Conservation (phyloP, 1,140 invertebrate genomes). For the Nautilus pompilius region DNA sequence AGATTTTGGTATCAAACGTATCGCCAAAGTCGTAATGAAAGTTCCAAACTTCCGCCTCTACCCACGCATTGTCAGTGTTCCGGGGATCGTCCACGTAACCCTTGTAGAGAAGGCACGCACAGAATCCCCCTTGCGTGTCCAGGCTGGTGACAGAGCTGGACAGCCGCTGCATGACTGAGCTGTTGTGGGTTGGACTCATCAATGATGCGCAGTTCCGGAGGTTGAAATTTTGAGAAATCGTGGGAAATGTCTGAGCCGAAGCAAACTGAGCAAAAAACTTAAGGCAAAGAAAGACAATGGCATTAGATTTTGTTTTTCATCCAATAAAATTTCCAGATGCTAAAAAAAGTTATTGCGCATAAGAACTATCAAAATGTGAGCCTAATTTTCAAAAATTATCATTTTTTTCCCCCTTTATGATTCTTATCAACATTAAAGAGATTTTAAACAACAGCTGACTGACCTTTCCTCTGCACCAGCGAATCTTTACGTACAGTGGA, state of each 20-base stretch:
- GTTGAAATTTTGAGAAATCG: too few species aligned
- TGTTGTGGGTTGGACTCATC: neutral
- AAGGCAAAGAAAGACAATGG: neutral
- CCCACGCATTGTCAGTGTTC: slow-evolving; percentile 95
- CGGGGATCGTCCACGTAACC: slow-evolving; percentile 95
- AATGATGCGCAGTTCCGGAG: slow-evolving; percentile 7
- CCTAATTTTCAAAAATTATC: too few species aligned
- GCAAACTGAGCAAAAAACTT: slow-evolving; percentile 46
- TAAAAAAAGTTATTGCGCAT: too few species aligned
- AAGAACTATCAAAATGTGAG: too few species aligned
- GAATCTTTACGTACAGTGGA: too few species aligned
- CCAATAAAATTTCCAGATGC: too few species aligned
- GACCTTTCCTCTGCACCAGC: too few species aligned
- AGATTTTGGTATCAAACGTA: slow-evolving; percentile 34
- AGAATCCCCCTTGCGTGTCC: slow-evolving; percentile 27
- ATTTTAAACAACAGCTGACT: too few species aligned
- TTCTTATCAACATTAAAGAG: too few species aligned
- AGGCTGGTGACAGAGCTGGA: slow-evolving; percentile 17
- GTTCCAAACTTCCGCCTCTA: slow-evolving; percentile 88
- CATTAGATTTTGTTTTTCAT: too few species aligned
- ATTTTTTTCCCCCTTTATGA: too few species aligned
- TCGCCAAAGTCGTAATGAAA: slow-evolving; percentile 81
- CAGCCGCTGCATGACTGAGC: neutral
- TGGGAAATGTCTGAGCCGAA: neutral
- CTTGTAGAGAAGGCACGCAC: slow-evolving; percentile 63